A percentile compares a stretch with the other conserved stretches of the same genome.
phyloP scores from a whole-genome alignment of 2,888 invertebrate genomes.

The Ophraella communa region DNA sequence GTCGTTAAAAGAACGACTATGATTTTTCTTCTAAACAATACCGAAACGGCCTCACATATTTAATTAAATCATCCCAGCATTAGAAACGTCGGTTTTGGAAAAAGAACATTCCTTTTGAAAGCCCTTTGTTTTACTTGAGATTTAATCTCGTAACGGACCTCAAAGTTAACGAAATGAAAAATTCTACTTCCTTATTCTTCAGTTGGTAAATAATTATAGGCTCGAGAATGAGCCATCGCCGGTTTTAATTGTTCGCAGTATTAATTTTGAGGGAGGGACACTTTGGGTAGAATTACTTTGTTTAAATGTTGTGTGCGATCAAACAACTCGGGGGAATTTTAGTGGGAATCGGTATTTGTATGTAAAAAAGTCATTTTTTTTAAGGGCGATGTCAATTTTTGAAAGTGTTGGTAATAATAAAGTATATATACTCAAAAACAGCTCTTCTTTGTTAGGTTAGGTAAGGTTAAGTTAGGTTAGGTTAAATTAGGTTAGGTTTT shows the following conservation, averaged over 20 bases:
- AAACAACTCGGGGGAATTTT: neutral
- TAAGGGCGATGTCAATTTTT: too few species aligned
- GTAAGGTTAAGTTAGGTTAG: too few species aligned
- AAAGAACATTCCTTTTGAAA: constrained; percentile 12
- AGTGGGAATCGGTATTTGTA: neutral
- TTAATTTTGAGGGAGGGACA: neutral
- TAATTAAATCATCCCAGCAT: constrained; percentile 14
- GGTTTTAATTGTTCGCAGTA: neutral
- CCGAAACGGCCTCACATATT: neutral
- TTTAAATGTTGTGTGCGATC: neutral
- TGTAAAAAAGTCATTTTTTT: neutral
- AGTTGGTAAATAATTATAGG: constrained; percentile 16
- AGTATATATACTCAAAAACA: too few species aligned
- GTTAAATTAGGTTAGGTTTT: too few species aligned
- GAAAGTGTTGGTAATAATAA: neutral
- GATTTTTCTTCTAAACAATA: neutral
- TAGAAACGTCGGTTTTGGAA: neutral
- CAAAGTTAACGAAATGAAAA: constrained; percentile 21
- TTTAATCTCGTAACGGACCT: constrained; percentile 24
- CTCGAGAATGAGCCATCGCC: neutral
- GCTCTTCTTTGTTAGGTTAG: too few species aligned
- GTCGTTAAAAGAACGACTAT: neutral
- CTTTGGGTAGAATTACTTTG: neutral
- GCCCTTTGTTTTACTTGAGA: constrained; percentile 21
- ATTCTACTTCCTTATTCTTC: constrained; percentile 18